phyloP scores from a whole-genome alignment of 2,113 vertebrate genomes.

The Maccullochella peelii region DNA sequence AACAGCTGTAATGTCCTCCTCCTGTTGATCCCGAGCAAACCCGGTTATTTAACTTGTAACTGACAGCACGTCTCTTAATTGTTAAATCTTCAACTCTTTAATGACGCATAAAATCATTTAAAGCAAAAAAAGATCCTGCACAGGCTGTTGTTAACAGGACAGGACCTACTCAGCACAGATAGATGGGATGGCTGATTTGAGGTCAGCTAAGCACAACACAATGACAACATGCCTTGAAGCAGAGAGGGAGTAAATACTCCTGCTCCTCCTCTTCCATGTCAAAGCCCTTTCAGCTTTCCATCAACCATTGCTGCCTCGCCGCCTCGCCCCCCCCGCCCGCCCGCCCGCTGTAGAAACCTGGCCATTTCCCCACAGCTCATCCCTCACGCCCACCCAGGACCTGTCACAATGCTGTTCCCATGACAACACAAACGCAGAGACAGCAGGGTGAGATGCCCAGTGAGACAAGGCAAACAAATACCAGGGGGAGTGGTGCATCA shows the following conservation, averaged over 20 bases:
- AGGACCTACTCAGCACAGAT: slow-evolving; percentile 46
- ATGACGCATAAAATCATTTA: slow-evolving; percentile 1
- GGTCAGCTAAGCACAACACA: slow-evolving; percentile 73
- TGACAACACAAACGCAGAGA: slow-evolving; percentile 81
- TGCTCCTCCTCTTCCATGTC: slow-evolving; percentile 59
- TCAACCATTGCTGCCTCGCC: slow-evolving; percentile 45
- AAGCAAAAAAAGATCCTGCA: not conserved
- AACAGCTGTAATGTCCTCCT: not conserved
- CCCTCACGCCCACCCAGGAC: slow-evolving; percentile 82
- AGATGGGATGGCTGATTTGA: slow-evolving; percentile 68
- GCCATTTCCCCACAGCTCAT: slow-evolving; percentile 84
- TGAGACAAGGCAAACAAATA: slow-evolving; percentile 73
- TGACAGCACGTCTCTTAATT: not conserved
- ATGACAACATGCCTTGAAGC: slow-evolving; percentile 71
- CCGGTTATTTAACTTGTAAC: not conserved
- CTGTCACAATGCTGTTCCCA: slow-evolving; percentile 84
- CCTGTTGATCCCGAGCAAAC: not conserved
- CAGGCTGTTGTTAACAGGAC: slow-evolving; percentile 44
- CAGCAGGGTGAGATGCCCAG: slow-evolving; percentile 80
- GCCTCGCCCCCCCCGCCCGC: not conserved
- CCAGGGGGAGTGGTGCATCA: slow-evolving; percentile 51
- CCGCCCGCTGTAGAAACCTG: slow-evolving; percentile 71
- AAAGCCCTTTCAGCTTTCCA: slow-evolving; percentile 61
- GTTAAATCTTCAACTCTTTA: not conserved
- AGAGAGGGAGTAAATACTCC: slow-evolving; percentile 50